These are phyloP conservation scores for Limnephilus lunatus DNA, from an alignment of 2,888 invertebrate genomes.

Conservation along the genomic window DNA sequence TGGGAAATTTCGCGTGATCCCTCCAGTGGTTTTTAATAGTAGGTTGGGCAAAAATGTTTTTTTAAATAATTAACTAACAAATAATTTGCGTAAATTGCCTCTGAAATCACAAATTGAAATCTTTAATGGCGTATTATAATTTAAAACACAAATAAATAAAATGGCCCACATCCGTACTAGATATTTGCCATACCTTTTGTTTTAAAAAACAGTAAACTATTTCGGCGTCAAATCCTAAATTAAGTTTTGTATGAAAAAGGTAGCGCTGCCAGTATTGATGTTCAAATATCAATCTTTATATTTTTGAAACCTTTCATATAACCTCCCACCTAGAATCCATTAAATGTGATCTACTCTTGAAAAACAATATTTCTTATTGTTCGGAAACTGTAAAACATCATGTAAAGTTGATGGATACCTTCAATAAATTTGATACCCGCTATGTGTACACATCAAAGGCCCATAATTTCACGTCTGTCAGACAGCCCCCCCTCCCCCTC, in stretches of 20 bases:
- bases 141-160: too few relatives aligned
- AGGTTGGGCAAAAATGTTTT: too few relatives aligned
- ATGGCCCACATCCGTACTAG: too few relatives aligned
- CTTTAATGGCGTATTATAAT: too few relatives aligned
- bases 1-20: too few relatives aligned
- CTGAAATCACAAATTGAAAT: too few relatives aligned
- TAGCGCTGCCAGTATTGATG: not conserved
- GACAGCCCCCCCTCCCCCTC: not conserved
- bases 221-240: too few relatives aligned
- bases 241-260: not conserved
- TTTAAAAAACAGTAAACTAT: too few relatives aligned
- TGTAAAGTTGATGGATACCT: slow-evolving; percentile 32
- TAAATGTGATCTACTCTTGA: not conserved
- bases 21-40: too few relatives aligned
- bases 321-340: not conserved
- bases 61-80: too few relatives aligned
- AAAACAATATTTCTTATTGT: not conserved
- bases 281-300: not conserved
- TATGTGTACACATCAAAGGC: slow-evolving; percentile 36
- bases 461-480: slow-evolving; percentile 29
- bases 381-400: not conserved
- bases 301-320: not conserved
- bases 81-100: too few relatives aligned
- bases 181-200: too few relatives aligned
- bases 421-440: slow-evolving; percentile 31